These are phyloP conservation scores for Chanos chanos DNA, from an alignment of 2,797 vertebrate species.

Conservation along the genomic window DNA sequence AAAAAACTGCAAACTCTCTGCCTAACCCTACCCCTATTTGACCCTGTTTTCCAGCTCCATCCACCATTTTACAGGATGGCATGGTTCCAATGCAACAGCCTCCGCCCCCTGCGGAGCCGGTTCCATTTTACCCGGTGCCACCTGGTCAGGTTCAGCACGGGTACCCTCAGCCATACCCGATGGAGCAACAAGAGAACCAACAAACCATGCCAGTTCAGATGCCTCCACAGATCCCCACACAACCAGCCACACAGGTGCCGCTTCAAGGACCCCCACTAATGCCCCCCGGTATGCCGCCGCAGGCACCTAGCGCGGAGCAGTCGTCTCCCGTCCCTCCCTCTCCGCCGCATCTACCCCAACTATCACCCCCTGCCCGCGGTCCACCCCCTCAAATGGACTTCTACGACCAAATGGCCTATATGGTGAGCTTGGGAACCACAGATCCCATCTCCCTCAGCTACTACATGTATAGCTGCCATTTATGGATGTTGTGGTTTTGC, in stretches of 20 bases:
- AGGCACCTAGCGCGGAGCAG: background rate
- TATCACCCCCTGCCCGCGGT: slow-evolving; percentile 43
- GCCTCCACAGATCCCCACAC: background rate
- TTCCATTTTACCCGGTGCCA: slow-evolving; percentile 73
- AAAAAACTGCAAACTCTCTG: too few species aligned
- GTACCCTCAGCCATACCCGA: slow-evolving; percentile 58
- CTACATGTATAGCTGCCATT: background rate
- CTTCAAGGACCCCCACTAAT: slow-evolving; percentile 60
- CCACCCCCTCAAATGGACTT: slow-evolving; percentile 77
- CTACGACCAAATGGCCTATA: slow-evolving; percentile 78
- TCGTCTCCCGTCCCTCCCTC: slow-evolving; percentile 19
- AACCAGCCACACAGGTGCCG: slow-evolving; percentile 55
- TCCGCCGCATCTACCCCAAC: slow-evolving; percentile 51
- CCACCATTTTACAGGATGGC: slow-evolving; percentile 73
- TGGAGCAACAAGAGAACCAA: slow-evolving; percentile 47
- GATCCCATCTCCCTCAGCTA: background rate
- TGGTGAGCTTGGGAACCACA: slow-evolving; percentile 57
- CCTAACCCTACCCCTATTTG: background rate
- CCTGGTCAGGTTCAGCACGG: slow-evolving; percentile 54
- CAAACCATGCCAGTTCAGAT: slow-evolving; percentile 43
- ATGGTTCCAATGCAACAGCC: slow-evolving; percentile 50
- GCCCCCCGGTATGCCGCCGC: slow-evolving; percentile 18
- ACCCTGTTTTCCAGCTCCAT: slow-evolving; percentile 68
- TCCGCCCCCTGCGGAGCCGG: slow-evolving; percentile 47
- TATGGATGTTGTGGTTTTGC: slow-evolving; percentile 26